Conservation (phyloP, 1,140 invertebrate species). For the Proctacanthus coquilletti region DNA sequence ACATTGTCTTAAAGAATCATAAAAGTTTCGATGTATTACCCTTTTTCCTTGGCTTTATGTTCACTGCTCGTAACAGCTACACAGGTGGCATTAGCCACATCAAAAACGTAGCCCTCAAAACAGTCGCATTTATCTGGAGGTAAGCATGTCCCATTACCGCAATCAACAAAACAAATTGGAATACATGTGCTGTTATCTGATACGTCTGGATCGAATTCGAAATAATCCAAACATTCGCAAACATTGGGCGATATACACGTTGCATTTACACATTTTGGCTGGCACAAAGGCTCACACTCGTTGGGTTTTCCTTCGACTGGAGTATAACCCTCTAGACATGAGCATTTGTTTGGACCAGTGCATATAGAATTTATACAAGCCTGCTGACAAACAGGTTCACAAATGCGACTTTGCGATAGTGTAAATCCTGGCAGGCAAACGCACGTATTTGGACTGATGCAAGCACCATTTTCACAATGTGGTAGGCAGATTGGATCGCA, state of each 20-base stretch:
- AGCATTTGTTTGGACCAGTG: conserved; percentile 14
- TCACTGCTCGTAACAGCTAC: too few relatives aligned
- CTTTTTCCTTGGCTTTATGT: too few relatives aligned
- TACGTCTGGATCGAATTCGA: conserved; percentile 5
- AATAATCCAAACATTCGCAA: conserved; percentile 33
- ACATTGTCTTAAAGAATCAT: too few relatives aligned
- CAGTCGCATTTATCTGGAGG: not conserved
- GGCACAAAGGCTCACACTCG: too few relatives aligned
- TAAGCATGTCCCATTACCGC: not conserved
- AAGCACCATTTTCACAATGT: conserved; percentile 21
- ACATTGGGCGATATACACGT: conserved; percentile 5
- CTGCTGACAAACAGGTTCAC: conserved; percentile 33
- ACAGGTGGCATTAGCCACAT: too few relatives aligned
- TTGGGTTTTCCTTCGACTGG: too few relatives aligned
- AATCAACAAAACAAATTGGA: not conserved
- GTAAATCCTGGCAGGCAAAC: not conserved
- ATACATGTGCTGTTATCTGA: not conserved
- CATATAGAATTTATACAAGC: conserved; percentile 40
- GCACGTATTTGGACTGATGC: conserved; percentile 18
- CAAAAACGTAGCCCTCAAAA: not conserved
- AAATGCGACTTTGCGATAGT: not conserved
- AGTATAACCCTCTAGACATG: too few relatives aligned
- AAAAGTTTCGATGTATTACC: too few relatives aligned
- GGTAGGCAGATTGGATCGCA: conserved; percentile 5
- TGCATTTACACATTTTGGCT: not conserved